A percentile compares a stretch with the other conserved stretches of the same genome.
phyloP scores from a whole-genome alignment of 2,797 vertebrate species.

The Calcarius lapponicus region DNA sequence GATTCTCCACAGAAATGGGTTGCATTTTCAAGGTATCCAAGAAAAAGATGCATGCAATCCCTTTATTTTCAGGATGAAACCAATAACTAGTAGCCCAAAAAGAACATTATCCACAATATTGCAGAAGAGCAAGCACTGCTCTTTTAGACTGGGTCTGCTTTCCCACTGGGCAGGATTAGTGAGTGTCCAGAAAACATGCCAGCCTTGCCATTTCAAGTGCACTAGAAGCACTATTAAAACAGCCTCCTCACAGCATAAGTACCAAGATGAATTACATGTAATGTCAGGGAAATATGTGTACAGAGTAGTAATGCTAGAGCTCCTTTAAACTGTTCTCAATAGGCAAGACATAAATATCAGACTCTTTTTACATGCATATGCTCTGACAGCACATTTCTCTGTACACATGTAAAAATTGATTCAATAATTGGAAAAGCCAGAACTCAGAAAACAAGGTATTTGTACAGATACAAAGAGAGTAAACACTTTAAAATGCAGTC shows the following conservation, averaged over 20 bases:
- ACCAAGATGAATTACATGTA: neutral
- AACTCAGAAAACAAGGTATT: neutral
- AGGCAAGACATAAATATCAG: neutral
- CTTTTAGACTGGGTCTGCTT: neutral
- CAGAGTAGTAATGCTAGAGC: neutral
- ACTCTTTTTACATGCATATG: neutral
- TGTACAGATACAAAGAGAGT: neutral
- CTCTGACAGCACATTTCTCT: neutral
- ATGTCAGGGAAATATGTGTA: fast-evolving
- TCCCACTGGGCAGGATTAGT: neutral
- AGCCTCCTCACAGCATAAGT: neutral
- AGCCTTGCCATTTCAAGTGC: neutral
- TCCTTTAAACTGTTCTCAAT: neutral
- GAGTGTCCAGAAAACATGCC: neutral
- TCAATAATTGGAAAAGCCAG: neutral
- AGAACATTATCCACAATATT: neutral
- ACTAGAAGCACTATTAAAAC: neutral
- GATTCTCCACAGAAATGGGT: neutral
- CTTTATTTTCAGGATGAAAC: neutral
- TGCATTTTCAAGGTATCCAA: neutral
- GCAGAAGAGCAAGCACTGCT: neutral
- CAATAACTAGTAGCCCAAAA: neutral
- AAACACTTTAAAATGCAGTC: neutral
- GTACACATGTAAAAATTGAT: neutral
- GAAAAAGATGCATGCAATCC: neutral